Percentiles rank a stretch among this genome's conserved stretches.
These are phyloP conservation scores for Amia ocellicauda DNA, from an alignment of 2,113 vertebrate genomes.

Conservation along the genomic window DNA sequence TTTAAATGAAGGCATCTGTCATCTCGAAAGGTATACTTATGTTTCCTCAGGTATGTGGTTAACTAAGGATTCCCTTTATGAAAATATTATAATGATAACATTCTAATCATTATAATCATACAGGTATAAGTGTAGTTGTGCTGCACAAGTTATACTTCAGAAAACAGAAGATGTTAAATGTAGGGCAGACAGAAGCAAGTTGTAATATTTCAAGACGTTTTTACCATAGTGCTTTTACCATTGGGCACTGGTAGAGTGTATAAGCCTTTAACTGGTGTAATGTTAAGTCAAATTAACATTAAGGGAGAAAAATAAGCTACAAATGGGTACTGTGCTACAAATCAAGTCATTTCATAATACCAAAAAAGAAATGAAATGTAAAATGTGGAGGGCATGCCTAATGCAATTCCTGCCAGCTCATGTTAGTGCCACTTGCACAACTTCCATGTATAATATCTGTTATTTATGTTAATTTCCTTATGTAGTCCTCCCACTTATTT, in stretches of 20 bases:
- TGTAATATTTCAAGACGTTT: conserved; percentile 27
- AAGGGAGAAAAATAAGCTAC: conserved; percentile 52
- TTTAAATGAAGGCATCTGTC: conserved; percentile 46
- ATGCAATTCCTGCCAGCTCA: conserved; percentile 40
- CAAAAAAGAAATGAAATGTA: conserved; percentile 48
- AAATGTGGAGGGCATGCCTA: conserved; percentile 33
- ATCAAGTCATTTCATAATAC: too few species aligned
- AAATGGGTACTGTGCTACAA: conserved; percentile 49
- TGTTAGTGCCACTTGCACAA: conserved; percentile 26
- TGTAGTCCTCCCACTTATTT: too few species aligned
- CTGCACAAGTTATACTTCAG: conserved; percentile 24
- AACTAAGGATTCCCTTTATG: conserved; percentile 40
- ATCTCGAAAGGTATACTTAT: conserved; percentile 51
- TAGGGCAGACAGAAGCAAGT: conserved; percentile 22
- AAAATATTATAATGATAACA: conserved; percentile 53
- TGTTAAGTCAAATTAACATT: conserved; percentile 58
- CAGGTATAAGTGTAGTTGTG: conserved; percentile 57
- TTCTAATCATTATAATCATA: conserved; percentile 61
- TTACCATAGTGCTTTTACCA: conserved; percentile 46
- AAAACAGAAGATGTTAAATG: conserved; percentile 20
- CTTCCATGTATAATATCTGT: conserved; percentile 17
- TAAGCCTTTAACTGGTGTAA: conserved; percentile 58
- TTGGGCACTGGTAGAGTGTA: conserved; percentile 43
- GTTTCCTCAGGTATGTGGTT: conserved; percentile 34
- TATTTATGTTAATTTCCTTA: too few species aligned